Evolutionary conservation across 2,113 vertebrate genomes (phyloP).

Genomic region (Campylomormyrus numenius): DNA sequence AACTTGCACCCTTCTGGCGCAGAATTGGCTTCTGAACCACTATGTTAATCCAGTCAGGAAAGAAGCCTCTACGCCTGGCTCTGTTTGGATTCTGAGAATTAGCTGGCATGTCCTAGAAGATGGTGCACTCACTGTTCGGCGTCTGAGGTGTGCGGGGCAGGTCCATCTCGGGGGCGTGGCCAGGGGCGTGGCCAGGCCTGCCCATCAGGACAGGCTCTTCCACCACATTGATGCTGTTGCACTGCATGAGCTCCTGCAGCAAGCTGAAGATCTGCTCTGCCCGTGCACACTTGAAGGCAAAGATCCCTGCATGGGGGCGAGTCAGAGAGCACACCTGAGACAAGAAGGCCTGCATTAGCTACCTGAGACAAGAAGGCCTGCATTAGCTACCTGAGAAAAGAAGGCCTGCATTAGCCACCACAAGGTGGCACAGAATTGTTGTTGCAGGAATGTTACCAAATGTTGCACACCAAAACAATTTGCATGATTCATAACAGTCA

Average conservation of each 20-base stretch:
- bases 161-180: constrained; percentile 67
- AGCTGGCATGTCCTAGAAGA: not conserved
- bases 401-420: no score
- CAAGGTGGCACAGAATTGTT: not conserved
- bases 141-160: constrained; percentile 74
- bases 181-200: constrained; percentile 66
- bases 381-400: no score
- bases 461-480: not conserved
- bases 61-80: not conserved
- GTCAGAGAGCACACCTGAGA: not conserved
- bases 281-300: constrained; percentile 94
- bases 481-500: not conserved
- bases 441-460: not conserved
- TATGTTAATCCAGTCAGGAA: not conserved
- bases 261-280: constrained; percentile 97
- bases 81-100: not conserved
- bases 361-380: no score
- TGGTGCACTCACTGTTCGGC: constrained; percentile 68
- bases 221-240: constrained; percentile 94
- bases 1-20: not conserved
- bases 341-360: no score
- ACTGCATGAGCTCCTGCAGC: constrained; percentile 97
- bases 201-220: constrained; percentile 88
- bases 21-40: not conserved
- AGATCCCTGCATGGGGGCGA: constrained; percentile 72